Conservation (phyloP, 1,140 invertebrate species). For the Aphidius ervi region DNA sequence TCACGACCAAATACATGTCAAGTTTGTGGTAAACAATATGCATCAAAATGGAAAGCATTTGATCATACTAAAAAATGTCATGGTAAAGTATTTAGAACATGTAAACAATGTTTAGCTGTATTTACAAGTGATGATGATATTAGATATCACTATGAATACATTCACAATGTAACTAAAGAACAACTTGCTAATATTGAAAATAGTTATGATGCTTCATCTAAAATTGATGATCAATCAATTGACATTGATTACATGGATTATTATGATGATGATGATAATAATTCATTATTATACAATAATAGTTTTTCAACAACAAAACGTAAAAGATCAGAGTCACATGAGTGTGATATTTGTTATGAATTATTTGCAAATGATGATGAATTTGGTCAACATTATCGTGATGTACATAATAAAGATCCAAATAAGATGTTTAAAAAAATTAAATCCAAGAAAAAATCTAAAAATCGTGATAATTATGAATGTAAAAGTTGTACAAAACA, state of each 20-base stretch:
- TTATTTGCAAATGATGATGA: conserved; percentile 45
- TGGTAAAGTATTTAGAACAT: conserved; percentile 57
- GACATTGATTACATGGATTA: conserved; percentile 47
- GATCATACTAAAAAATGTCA: conserved; percentile 63
- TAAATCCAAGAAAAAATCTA: conserved; percentile 32
- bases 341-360: conserved; percentile 50
- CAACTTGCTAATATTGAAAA: conserved; percentile 46
- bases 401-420: conserved; percentile 46
- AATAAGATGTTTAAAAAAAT: conserved; percentile 41
- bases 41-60: conserved; percentile 59
- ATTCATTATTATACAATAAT: conserved; percentile 4
- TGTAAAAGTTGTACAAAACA: conserved; percentile 48
- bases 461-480: conserved; percentile 39
- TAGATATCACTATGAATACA: conserved; percentile 50
- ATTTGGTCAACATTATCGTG: conserved; percentile 42
- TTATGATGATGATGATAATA: conserved; percentile 32
- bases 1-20: conserved; percentile 57
- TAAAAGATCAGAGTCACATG: conserved; percentile 41
- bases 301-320: conserved; percentile 20
- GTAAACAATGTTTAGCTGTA: conserved; percentile 59
- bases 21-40: conserved; percentile 60
- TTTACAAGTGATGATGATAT: conserved; percentile 55
- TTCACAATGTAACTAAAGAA: conserved; percentile 48
- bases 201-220: conserved; percentile 34
- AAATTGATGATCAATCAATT: conserved; percentile 26